Percentiles rank a stretch among this genome's conserved stretches.
These are phyloP conservation scores for Helobdella robusta DNA, from an alignment of 2,888 invertebrate species.

Conservation along the genomic window DNA sequence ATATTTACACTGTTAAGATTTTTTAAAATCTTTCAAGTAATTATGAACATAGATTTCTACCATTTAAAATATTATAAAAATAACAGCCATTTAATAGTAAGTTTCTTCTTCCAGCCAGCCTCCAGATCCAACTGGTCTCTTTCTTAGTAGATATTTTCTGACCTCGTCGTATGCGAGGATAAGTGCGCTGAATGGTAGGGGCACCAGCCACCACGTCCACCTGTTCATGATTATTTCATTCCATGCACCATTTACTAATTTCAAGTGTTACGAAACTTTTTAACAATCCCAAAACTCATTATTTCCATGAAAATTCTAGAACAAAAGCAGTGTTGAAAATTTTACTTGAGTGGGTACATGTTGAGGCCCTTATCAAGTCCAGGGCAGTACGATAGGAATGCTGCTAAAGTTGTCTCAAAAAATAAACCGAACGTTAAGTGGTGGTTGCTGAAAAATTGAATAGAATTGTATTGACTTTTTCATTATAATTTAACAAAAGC, in stretches of 20 bases:
- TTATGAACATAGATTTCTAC: too few species aligned
- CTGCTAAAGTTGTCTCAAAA: conserved; percentile 50
- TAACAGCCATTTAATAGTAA: conserved; percentile 35
- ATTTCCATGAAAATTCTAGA: background rate
- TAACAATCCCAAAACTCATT: background rate
- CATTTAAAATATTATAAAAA: too few species aligned
- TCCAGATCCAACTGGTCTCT: conserved; percentile 35
- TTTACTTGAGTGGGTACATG: conserved; percentile 50
- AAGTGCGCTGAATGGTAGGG: conserved; percentile 34
- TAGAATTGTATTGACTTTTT: background rate
- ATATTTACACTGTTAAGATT: too few species aligned
- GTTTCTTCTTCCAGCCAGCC: conserved; percentile 38
- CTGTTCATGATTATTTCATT: conserved; percentile 25
- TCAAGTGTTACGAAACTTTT: too few species aligned
- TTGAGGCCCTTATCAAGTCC: conserved; percentile 49
- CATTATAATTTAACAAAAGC: background rate
- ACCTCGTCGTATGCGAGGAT: conserved; percentile 38
- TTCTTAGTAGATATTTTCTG: conserved; percentile 34
- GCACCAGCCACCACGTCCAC: conserved; percentile 35
- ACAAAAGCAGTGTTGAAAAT: background rate
- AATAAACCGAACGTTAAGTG: conserved; percentile 49
- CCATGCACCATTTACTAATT: background rate
- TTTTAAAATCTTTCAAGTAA: too few species aligned
- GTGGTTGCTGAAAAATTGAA: conserved; percentile 43
- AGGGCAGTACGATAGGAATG: conserved; percentile 49